Percentiles rank a stretch among this genome's conserved stretches.
phyloP scores from a whole-genome alignment of 2,797 vertebrate species.

The Benthosema pterotum region DNA sequence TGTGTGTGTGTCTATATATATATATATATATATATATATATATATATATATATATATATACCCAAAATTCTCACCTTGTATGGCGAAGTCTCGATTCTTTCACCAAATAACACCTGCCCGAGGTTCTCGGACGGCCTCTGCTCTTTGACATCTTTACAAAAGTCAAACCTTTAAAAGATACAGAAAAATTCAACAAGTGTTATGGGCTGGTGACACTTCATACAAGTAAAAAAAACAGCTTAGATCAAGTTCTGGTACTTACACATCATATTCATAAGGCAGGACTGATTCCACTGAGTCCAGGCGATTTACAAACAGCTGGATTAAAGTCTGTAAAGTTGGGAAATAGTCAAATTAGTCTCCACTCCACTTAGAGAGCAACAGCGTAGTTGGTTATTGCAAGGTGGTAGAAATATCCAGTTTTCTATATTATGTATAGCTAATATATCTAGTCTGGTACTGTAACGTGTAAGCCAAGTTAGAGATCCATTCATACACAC shows the following conservation, averaged over 20 bases:
- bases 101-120: constrained; percentile 91
- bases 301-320: constrained; percentile 90
- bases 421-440: too few species aligned
- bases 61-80: constrained; percentile 82
- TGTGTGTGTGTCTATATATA: too few species aligned
- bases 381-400: too few species aligned
- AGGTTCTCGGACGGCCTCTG: constrained; percentile 90
- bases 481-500: too few species aligned
- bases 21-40: too few species aligned
- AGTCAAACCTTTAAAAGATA: constrained; percentile 85
- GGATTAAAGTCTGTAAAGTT: constrained; percentile 77
- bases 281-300: constrained; percentile 91
- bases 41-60: background rate
- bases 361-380: too few species aligned
- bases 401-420: too few species aligned
- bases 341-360: background rate
- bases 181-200: background rate
- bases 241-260: constrained; percentile 64
- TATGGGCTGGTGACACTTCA: background rate
- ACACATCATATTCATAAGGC: constrained; percentile 90
- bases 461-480: too few species aligned
- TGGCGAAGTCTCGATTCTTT: constrained; percentile 89
- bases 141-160: constrained; percentile 87
- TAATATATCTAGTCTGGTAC: too few species aligned
- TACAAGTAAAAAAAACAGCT: background rate